Evolutionary conservation across 2,797 vertebrate genomes (phyloP), one percentile per base, ranked within the genome.

Genomic region (Gephyroberyx darwinii): DNA sequence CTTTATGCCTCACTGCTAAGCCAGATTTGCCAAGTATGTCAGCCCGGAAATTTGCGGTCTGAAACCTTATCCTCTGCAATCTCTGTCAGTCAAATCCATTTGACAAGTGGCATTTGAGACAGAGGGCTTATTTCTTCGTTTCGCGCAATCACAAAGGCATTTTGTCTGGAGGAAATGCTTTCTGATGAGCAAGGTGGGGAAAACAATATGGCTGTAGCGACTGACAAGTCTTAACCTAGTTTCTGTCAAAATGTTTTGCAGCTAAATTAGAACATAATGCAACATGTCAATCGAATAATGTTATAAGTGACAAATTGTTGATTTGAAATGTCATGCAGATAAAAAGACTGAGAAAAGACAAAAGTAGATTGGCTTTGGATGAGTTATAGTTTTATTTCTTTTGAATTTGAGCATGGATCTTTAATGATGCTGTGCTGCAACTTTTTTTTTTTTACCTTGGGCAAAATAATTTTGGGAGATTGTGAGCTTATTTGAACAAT

Each of bases 51-150:
- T 92, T 80, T 91, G 89, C 75, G 84, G 86, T 85, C 91, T 91
- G 87, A 92, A 93, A 92, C 87, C 82, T 90, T 94, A 93, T 94
- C 92, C 93, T 90, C 89, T 75, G 75, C 90, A 93, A 94, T 93
- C 91, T 93, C 86, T 90, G 92, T 92, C 93, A 92, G 84, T 94
- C 92, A 93, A 89, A 93, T 84, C 78, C 67, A 75, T 90, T 83
- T 91, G 91, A 91, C 88, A 87, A 89, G 85, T 88, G 89, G 80
- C 88, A 84, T 90, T 85, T 75, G 63, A 89, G 88, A 92, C 75
- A 78, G 78, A 84, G 78, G 85, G 91, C 85, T 89, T 90, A 90
- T 85, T 92, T 87, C 71, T 87, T 88, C 59, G 54, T 87, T 90
- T 89, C 89, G 80, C 84, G 85, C 86, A 84, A 81, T 81, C 83